Evolutionary conservation across 2,888 invertebrate species (phyloP).

Genomic region (Acleris cristana): DNA sequence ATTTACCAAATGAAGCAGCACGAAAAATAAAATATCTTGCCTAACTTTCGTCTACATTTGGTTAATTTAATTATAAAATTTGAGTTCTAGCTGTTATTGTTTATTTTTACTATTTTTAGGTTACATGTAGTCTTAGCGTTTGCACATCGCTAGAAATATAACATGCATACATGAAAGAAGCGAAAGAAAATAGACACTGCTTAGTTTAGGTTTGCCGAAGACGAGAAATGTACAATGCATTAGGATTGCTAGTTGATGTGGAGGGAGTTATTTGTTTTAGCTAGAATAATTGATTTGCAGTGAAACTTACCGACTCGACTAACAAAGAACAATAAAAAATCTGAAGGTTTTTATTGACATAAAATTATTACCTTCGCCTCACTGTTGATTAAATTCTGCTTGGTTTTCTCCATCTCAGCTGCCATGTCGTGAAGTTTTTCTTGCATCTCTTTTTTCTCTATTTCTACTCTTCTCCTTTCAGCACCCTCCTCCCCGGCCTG

Average conservation of each 20-base stretch:
- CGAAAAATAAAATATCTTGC: too few relatives aligned
- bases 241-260: not conserved
- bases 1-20: too few relatives aligned
- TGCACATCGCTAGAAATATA: conserved; percentile 20
- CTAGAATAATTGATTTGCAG: too few relatives aligned
- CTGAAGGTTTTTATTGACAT: not conserved
- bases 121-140: conserved; percentile 11
- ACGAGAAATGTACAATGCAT: not conserved
- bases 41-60: too few relatives aligned
- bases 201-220: conserved; percentile 11
- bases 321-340: not conserved
- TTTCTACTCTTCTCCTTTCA: conserved; percentile 89
- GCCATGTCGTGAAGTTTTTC: conserved; percentile 86
- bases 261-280: too few relatives aligned
- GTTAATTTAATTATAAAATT: too few relatives aligned
- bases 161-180: conserved; percentile 25
- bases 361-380: conserved; percentile 85
- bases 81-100: too few relatives aligned
- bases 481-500: conserved; percentile 93
- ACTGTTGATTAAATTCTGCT: conserved; percentile 86
- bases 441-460: conserved; percentile 86
- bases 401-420: conserved; percentile 86
- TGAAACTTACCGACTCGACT: too few relatives aligned
- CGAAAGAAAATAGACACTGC: conserved; percentile 24
- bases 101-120: too few relatives aligned